Percentiles rank a stretch among this genome's conserved stretches.
Conservation (phyloP, 2,888 invertebrate species). For the Julus scandinavius region DNA sequence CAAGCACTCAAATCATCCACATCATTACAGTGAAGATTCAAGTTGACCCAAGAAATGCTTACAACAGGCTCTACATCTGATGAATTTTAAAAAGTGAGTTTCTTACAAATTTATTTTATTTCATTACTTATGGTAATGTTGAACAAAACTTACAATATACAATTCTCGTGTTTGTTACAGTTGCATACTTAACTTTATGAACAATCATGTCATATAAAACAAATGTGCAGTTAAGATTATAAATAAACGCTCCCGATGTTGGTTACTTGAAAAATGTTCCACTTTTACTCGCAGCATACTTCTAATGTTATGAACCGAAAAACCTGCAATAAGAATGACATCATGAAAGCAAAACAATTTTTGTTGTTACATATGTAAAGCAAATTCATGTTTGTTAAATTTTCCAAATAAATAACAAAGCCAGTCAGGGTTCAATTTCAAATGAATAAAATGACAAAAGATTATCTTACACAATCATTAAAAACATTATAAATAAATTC, state of each 20-base stretch:
- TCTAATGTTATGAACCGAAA: neutral
- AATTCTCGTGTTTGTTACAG: neutral
- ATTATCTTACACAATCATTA: constrained; percentile 49
- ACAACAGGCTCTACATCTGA: neutral
- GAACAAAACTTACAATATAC: neutral
- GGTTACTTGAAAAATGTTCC: neutral
- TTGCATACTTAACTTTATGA: neutral
- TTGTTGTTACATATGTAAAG: too few species aligned
- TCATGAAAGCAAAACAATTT: too few species aligned
- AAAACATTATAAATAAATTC: constrained; percentile 56
- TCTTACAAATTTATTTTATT: neutral
- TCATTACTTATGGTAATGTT: neutral
- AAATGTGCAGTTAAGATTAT: neutral
- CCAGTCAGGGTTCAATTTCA: neutral
- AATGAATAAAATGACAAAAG: neutral
- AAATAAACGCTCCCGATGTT: neutral
- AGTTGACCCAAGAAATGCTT: neutral
- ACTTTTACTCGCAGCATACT: neutral
- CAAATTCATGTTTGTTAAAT: too few species aligned
- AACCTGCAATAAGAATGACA: neutral
- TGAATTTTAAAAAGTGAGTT: neutral
- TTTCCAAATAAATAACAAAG: too few species aligned
- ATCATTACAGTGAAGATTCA: neutral
- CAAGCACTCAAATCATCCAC: neutral
- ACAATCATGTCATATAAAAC: neutral